Conservation (phyloP, 2,797 vertebrate genomes). For the Lithobates sylvaticus region DNA sequence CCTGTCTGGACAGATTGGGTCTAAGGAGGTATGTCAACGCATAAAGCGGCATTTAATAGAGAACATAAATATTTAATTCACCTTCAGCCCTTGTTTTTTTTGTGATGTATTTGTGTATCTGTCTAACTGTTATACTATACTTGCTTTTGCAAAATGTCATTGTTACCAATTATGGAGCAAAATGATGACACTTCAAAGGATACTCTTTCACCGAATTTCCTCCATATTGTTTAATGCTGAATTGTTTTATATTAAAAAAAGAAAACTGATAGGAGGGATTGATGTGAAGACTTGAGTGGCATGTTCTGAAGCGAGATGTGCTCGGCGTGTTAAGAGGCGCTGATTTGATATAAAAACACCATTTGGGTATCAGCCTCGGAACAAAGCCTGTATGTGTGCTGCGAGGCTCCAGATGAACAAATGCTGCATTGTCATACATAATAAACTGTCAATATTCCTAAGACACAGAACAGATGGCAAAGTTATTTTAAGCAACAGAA, state of each 20-base stretch:
- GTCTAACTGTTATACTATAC: no score
- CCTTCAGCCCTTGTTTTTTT: background rate
- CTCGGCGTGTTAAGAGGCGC: background rate
- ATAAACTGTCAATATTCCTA: constrained; percentile 52
- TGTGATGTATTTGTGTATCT: background rate
- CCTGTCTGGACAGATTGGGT: no score
- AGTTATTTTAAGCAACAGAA: constrained; percentile 51
- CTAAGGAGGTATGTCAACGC: no score
- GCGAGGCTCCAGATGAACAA: background rate
- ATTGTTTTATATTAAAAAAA: no score
- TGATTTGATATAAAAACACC: constrained; percentile 6
- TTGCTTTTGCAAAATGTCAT: no score
- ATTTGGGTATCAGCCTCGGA: constrained; percentile 18
- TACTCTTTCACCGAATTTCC: no score
- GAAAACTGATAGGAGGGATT: background rate
- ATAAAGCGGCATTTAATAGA: no score
- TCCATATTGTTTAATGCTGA: background rate
- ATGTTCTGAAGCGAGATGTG: background rate
- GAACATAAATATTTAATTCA: no score
- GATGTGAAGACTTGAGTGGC: background rate
- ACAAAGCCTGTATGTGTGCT: constrained; percentile 8
- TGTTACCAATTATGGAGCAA: no score
- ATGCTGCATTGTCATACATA: constrained; percentile 48
- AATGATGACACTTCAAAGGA: no score
- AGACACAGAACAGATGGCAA: constrained; percentile 48